Evolutionary conservation across 1,140 invertebrate genomes (phyloP), one percentile per base, ranked within the genome.

Genomic region (Eciton burchellii): DNA sequence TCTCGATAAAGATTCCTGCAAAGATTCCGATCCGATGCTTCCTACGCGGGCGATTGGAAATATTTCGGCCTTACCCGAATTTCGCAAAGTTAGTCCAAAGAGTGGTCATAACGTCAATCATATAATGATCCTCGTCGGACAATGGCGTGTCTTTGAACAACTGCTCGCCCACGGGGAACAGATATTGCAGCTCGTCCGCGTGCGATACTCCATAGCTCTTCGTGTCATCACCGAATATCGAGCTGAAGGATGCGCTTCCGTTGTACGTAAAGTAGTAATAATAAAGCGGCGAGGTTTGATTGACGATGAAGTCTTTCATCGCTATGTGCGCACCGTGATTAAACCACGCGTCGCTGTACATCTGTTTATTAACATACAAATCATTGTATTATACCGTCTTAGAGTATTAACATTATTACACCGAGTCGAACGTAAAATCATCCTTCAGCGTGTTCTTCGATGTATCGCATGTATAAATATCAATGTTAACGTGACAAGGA

Each of bases 1-100:
- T 35, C 6, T 35, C 6, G 35, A 35, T 6, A 35, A 35, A 35
- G 19, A 82, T 73, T 29, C 21, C 57, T 9, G 6, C 26, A 1
- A 52, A 41, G 3, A 9, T 5, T 52, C 52, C 26, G 1, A 47
- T 14, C 29, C 16, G 19, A 24, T 9, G 14, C 54, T 72, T 35
- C 6, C 5, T 45, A 3, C 59, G 11, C 35, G 16, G 16, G 0
- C 3, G 24, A 57, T 14, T 70, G 12, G 14, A 41, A 5, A 59
- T n/a, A n/a, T 52, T 54, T 63, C 26, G 56, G 43, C 26, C 93
- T 94, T 92, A 97, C 96, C 96, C 95, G 45, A 93, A 94, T 90
- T 94, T 95, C 0, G 96, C 96, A 88, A 97, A 97, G 91, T 97
- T 96, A 0, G 94, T 94, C 96, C 96, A 97, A 26, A 96, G 81